Conservation (phyloP, 2,888 invertebrate genomes). For the Empis livida region DNA sequence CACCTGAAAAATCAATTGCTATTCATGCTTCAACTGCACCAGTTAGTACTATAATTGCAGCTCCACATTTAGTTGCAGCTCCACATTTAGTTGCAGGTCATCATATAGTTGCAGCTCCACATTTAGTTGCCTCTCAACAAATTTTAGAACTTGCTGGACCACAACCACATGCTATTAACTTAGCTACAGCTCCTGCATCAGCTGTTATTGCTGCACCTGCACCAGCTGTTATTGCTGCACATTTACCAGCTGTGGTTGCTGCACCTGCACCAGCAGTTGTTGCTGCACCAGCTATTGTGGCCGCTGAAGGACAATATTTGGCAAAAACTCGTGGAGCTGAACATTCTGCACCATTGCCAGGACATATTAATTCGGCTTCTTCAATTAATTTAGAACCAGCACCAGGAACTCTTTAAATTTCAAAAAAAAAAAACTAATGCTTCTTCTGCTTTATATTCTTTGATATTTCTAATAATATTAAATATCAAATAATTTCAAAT, state of each 20-base stretch:
- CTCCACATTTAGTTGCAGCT: conserved; percentile 11
- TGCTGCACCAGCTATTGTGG: conserved; percentile 6
- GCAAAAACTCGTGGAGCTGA: conserved; percentile 35
- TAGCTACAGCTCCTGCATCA: conserved; percentile 13
- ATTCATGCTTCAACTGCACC: conserved; percentile 12
- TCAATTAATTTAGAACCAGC: conserved; percentile 34
- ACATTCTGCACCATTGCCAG: conserved; percentile 35
- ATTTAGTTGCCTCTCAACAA: no score
- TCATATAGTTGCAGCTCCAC: conserved; percentile 2
- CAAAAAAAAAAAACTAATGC: no score
- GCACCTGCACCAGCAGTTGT: conserved; percentile 7
- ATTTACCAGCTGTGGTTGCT: conserved; percentile 12
- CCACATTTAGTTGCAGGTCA: conserved; percentile 4
- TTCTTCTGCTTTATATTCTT: no score
- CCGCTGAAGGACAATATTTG: conserved; percentile 15
- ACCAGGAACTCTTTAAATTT: conserved; percentile 29
- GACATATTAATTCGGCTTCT: conserved; percentile 20
- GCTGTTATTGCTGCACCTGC: conserved; percentile 17
- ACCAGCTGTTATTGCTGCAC: conserved; percentile 1
- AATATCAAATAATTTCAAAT: no score
- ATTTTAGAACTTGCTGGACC: no score
- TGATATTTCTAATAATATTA: no score
- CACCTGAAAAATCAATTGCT: conserved; percentile 5
- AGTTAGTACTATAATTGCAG: conserved; percentile 15
- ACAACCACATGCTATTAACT: no score